phyloP scores from a whole-genome alignment of 2,797 vertebrate species.

The Manis pentadactyla region DNA sequence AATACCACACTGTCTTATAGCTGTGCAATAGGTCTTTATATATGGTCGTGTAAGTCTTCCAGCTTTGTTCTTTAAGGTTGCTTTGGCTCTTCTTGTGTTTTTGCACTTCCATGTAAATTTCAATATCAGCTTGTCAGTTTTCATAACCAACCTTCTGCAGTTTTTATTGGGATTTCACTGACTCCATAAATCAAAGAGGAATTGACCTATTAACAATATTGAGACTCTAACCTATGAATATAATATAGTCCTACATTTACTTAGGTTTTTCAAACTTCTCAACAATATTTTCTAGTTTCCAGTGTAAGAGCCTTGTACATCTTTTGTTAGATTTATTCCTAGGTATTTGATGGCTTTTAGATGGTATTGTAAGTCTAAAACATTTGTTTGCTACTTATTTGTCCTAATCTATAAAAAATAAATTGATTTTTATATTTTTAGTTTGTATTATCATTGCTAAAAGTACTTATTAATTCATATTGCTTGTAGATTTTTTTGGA shows the following conservation, averaged over 20 bases:
- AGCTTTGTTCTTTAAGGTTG: slow-evolving; percentile 16
- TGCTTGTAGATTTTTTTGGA: background rate
- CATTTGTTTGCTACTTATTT: background rate
- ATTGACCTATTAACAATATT: background rate
- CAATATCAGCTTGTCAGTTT: background rate
- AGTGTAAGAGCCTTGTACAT: background rate
- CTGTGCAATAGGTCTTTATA: background rate
- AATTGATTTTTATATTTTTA: slow-evolving; percentile 8
- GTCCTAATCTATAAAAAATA: background rate
- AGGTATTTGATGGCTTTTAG: background rate
- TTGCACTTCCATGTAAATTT: background rate
- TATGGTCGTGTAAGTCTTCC: background rate
- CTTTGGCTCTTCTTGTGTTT: background rate
- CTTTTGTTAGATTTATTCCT: background rate
- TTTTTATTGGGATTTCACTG: slow-evolving; percentile 27
- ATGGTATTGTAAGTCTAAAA: background rate
- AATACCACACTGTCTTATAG: background rate
- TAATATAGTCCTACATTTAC: background rate
- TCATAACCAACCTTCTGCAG: background rate
- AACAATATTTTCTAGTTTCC: background rate
- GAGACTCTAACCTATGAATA: background rate
- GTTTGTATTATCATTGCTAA: background rate
- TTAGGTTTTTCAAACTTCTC: background rate
- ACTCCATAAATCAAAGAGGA: background rate
- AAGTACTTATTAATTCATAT: background rate